Evolutionary conservation across 2,888 invertebrate genomes (phyloP), one percentile per base, ranked within the genome.

Genomic region (Ormyrus pomaceus): DNA sequence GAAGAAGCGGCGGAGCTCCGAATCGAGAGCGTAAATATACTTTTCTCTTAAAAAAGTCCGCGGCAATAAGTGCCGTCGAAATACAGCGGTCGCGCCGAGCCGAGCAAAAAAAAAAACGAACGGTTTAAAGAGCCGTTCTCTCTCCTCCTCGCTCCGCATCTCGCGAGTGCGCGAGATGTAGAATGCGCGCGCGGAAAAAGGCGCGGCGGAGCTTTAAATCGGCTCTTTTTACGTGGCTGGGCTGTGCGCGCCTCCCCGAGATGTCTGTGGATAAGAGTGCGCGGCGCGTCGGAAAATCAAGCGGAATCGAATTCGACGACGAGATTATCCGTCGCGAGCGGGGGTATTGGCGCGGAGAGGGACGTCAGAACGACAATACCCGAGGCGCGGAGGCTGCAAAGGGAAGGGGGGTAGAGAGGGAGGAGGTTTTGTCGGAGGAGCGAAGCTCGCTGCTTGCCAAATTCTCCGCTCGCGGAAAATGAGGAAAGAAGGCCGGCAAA

Each of bases 261-360:
- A 68, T 0, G 11, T 50, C 51, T 34, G 34, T 4, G 66, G 11
- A 73, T 56, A 58, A 46, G 74, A 59, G 65, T 19, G 4, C 9
- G 0, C 64, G 8, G 3, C 10, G 3, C 19, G 53, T 7, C 34
- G 50, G 55, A 71, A n/a, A 76, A 76, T 76, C 76, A 76, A 76
- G 69, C 53, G 53, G 59, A 71, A 77, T 77, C 77, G 77, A 71
- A 65, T 77, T 45, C 58, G 51, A 65, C 65, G 59, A 71, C 11
- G 59, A 53, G 77, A 77, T 77, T 77, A 71, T 77, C 77, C 77
- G 45, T 64, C 58, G 10, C 56, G 58, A 11, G 55, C 64, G 62
- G 66, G 66, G 64, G 66, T 66, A 76, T 77, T 68, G 61, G 55
- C 68, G 50, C 71, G 65, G 11, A 66, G 65, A 11, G 65, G 53